Percentiles rank a stretch among this genome's conserved stretches.
phyloP scores from a whole-genome alignment of 2,797 vertebrate species.

The Myotis vivesi region DNA sequence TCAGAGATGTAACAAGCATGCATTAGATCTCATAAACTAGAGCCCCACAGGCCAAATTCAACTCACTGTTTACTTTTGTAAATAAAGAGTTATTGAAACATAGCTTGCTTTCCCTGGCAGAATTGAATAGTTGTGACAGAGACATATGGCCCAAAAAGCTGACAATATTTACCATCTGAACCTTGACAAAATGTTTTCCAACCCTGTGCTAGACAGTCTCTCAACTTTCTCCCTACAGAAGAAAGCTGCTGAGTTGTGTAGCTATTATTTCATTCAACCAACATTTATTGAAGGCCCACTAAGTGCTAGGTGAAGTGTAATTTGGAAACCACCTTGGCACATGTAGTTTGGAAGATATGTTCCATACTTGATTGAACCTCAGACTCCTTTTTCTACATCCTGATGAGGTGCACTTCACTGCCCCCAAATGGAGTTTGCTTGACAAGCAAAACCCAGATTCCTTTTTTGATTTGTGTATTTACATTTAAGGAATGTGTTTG shows the following conservation, averaged over 20 bases:
- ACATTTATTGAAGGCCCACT: not conserved
- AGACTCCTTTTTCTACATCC: conserved; percentile 17
- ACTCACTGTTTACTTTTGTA: not conserved
- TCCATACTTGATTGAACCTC: not conserved
- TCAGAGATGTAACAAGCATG: not conserved
- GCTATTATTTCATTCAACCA: not conserved
- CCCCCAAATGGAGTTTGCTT: not conserved
- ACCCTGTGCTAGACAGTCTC: not conserved
- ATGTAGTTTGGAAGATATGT: conserved; percentile 12
- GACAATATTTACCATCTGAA: not conserved
- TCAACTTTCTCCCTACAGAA: conserved; percentile 42
- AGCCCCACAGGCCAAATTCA: not conserved
- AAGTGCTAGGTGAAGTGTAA: not conserved
- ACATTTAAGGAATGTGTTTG: conserved; percentile 70
- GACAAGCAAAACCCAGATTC: conserved; percentile 51
- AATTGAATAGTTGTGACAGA: not conserved
- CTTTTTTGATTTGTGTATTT: not conserved
- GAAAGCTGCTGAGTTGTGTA: not conserved
- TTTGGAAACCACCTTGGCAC: conserved; percentile 18
- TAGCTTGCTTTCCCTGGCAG: not conserved
- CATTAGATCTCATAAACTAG: not conserved
- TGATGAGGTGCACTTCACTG: conserved; percentile 37
- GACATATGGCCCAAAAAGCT: not conserved
- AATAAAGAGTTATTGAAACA: not conserved
- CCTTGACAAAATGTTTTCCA: not conserved